Conservation (phyloP, 2,888 invertebrate genomes). For the Schizotus pectinicornis region DNA sequence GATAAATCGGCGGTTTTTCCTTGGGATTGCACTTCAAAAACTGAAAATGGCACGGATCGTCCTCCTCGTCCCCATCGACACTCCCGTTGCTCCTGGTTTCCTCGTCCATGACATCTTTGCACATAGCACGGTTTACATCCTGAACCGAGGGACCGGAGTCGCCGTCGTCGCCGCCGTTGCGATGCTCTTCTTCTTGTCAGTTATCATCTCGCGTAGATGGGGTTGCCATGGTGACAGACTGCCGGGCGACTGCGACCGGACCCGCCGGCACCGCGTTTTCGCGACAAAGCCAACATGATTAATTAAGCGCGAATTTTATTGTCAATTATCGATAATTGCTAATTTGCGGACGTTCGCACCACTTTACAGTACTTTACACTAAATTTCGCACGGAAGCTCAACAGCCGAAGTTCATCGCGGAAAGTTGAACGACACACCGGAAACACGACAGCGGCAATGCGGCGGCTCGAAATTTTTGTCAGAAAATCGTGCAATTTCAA, state of each 20-base stretch:
- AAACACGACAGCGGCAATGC: background rate
- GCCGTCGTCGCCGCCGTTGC: background rate
- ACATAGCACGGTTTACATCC: slow-evolving; percentile 1
- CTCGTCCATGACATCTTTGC: slow-evolving; percentile 30
- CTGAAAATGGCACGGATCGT: slow-evolving; percentile 44
- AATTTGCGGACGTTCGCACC: too few species aligned
- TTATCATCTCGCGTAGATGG: slow-evolving; percentile 32
- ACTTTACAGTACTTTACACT: too few species aligned
- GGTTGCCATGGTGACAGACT: slow-evolving; percentile 58
- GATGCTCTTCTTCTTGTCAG: slow-evolving; percentile 21
- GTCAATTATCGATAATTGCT: background rate
- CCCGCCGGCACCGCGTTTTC: slow-evolving; percentile 22
- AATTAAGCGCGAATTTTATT: slow-evolving; percentile 8
- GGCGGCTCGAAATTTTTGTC: too few species aligned
- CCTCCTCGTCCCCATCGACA: slow-evolving; percentile 30
- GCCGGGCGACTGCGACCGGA: slow-evolving; percentile 47
- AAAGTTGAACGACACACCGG: background rate
- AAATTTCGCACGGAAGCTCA: too few species aligned
- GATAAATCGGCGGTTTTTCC: slow-evolving; percentile 35
- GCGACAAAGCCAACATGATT: background rate
- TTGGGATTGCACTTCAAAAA: slow-evolving; percentile 47
- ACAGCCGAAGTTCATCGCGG: background rate
- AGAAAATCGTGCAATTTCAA: too few species aligned
- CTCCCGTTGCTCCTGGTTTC: slow-evolving; percentile 10
- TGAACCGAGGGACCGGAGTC: too few species aligned